Evolutionary conservation across 2,888 invertebrate species (phyloP), one percentile per base, ranked within the genome.

Genomic region (Noctua janthina): DNA sequence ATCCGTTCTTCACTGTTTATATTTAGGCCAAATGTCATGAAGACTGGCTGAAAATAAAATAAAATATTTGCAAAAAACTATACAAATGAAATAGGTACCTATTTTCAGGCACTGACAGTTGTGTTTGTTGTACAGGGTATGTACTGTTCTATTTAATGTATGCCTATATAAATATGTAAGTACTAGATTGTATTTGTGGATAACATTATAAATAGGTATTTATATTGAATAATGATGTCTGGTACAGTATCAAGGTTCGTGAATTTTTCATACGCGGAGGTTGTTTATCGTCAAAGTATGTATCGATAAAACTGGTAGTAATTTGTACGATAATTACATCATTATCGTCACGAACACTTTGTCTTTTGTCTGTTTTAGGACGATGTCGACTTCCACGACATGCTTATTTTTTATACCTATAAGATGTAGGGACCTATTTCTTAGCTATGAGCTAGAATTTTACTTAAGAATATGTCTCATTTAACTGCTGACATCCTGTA

Each of bases 341-440:
- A 90, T 87, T 90, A 88, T 79, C 64, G 79, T 74, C 90, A 92
- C 91, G 92, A 90, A 89, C 79, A 76, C 71, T 76, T 85, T 77
- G 86, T 81, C 74, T 85, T 46, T 1, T 85, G 82, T 77, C 82
- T 56, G 67, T 91, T 90, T 89, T 82, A 84, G 89, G 89, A 89
- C 88, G 87, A 70, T 86, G 79, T 79, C 72, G 78, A 83, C 77
- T 56, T 83, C 71, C 49, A 74, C 39, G 59, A 69, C 73, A 81
- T 69, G 43, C 10, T 70, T 74, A 23, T 56, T 85, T 77, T 76
- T 76, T 76, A 43, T n/a, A 78, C 43, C 68, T n/a, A 67, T 10
- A 20, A 51, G n/a, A 29, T 74, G 39, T 46, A 62, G 7, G 7
- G 15, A 15, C 59, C 59, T 54, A 56, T 62, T 78, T 29, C 29